Percentiles rank a stretch among this genome's conserved stretches.
These are phyloP conservation scores for Oxyscelio sp. DNA, from an alignment of 2,888 invertebrate genomes.

Conservation along the genomic window DNA sequence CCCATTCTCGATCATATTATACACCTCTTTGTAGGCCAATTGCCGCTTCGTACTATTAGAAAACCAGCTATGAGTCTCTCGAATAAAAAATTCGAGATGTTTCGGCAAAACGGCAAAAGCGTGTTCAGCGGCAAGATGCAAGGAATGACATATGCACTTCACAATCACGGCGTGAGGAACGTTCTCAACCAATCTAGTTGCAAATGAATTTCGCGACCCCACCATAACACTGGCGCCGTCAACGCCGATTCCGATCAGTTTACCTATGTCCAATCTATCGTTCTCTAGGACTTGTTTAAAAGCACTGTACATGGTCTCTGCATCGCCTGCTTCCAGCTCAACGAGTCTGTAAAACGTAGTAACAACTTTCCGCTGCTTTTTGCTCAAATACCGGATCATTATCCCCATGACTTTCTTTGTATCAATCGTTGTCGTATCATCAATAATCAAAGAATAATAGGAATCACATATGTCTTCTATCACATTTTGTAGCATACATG, in stretches of 20 bases:
- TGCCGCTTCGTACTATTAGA: constrained; percentile 78
- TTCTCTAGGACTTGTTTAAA: constrained; percentile 62
- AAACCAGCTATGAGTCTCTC: constrained; percentile 80
- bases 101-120: constrained; percentile 65
- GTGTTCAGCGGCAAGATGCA: constrained; percentile 73
- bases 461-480: constrained; percentile 80
- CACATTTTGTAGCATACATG: constrained; percentile 79
- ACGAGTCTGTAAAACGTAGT: constrained; percentile 76
- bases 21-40: constrained; percentile 75
- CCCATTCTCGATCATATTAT: constrained; percentile 15
- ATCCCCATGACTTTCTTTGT: constrained; percentile 70
- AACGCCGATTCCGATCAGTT: constrained; percentile 72
- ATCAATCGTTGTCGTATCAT: constrained; percentile 77
- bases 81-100: constrained; percentile 75
- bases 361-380: constrained; percentile 50
- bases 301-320: constrained; percentile 46
- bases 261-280: constrained; percentile 72
- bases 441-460: constrained; percentile 80
- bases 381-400: constrained; percentile 74
- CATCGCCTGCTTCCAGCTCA: constrained; percentile 70
- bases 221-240: constrained; percentile 74
- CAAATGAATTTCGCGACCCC: constrained; percentile 73
- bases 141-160: constrained; percentile 68
- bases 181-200: constrained; percentile 9
- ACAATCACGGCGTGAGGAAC: constrained; percentile 54